Base-by-base conservation (phyloP, 2,797 vertebrate genomes). In the Lacerta bilineata region DNA sequence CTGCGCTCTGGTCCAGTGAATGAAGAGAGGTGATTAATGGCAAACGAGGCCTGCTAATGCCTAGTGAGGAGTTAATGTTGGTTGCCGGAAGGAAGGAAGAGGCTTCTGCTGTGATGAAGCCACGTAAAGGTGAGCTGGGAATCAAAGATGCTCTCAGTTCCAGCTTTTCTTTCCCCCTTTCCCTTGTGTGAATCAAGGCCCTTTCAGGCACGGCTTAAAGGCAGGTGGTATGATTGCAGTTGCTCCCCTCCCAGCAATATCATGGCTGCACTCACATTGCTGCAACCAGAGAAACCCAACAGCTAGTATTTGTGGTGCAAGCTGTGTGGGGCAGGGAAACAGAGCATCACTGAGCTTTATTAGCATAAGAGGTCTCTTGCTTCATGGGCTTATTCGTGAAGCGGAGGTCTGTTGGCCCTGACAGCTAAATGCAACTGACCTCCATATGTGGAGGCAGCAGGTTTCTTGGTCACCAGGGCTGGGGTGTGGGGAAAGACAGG, bases 21-120 rank as follows among this genome's bases (percentile, higher is more conserved):
- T 91, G 92, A 94, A 95, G 94, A 95, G 85, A 89, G 94, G 93
- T 79, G 74, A 90, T 93, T 92, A 91, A 68, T 89, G 92, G 92
- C 93, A 93, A 95, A 93, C 89, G 91, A 93, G 94, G 91, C 90
- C 89, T 89, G 33, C 55, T 74, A 36, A 80, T 90, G 87, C 90
- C 88, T 85, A 80, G 87, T 55, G 91, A 91, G 77, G 89, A 95
- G 91, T 87, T 89, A 83, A 82, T 92, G 93, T 46, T 43, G 78
- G 55, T 77, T 94, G 92, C 92, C 93, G 84, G 86, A 93, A 92
- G 86, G 90, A 87, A 23, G 20, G 61, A 83, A 27, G 50, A 74
- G 23, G 4, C 17, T 87, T 61, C 69, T 8, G 86, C 92, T 90
- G 88, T 89, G 61, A 88, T 10, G 82, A 33, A 13, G 1, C 88